Evolutionary conservation across 2,113 vertebrate species (phyloP), one percentile per base, ranked within the genome.

Genomic region (Istiophorus platypterus): DNA sequence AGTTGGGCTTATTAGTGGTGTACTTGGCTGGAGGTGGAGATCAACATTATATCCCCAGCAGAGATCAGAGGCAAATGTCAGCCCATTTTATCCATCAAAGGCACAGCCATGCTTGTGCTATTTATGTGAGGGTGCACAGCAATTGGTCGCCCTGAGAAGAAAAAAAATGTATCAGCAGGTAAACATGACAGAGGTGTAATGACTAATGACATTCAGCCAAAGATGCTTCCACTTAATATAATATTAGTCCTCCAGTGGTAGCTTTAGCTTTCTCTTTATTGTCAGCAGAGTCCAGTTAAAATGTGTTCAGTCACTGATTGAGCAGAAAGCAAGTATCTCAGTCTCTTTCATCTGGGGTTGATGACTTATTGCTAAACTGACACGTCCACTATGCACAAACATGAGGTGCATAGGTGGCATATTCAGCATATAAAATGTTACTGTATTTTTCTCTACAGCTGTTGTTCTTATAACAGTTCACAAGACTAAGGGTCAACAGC

Each of bases 11-110:
- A 82, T 90, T 85, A 86, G 69, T 56, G 62, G 76, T 72, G 24
- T 69, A 78, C 76, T 78, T 58, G 78, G 78, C 70, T 63, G 61
- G 79, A 88, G 78, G 87, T 69, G 80, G 75, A 87, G 84, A 86
- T 86, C 90, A 84, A 84, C 75, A 80, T 78, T 85, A 78, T 73
- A 89, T 88, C 88, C 86, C 89, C 86, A 85, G 68, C 34, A 42
- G 91, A 92, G 90, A 92, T 92, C 84, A 89, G 85, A 89, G 71
- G 88, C 82, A 93, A 94, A 95, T 94, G 93, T 93, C 93, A 94
- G 88, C 91, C 68, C 78, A 77, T 89, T 92, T 94, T 70, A 86
- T 88, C 79, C 85, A 86, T 94, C 82, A 90, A 90, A 93, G 90
- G 79, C 78, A 88, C 81, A 86, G 63, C 78, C 79, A 82, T 83